Percentiles rank a stretch among this genome's conserved stretches.
phyloP scores from a whole-genome alignment of 2,797 vertebrate species.

The Poeciliopsis presidionis region DNA sequence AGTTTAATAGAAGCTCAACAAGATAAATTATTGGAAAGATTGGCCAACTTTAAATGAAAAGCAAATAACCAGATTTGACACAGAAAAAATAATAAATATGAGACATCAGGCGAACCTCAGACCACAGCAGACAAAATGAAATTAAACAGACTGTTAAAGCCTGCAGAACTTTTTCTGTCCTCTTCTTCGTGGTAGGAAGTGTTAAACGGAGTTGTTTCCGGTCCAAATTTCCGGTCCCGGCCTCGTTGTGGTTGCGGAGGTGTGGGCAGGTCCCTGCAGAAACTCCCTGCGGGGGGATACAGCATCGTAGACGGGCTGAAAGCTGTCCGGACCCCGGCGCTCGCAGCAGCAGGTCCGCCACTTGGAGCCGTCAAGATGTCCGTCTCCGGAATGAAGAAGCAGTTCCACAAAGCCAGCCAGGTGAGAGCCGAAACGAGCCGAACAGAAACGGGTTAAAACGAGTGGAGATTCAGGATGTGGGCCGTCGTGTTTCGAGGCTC shows the following conservation, averaged over 20 bases:
- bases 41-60: background rate
- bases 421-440: constrained; percentile 65
- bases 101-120: background rate
- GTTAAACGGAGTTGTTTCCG: background rate
- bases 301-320: constrained; percentile 29
- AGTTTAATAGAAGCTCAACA: background rate
- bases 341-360: background rate
- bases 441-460: background rate
- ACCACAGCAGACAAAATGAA: background rate
- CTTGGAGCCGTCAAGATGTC: constrained; percentile 78
- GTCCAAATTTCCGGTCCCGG: background rate
- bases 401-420: constrained; percentile 94
- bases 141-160: background rate
- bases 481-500: background rate
- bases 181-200: background rate
- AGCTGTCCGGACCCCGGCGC: background rate
- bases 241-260: constrained; percentile 1
- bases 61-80: background rate
- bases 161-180: background rate
- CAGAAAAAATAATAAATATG: background rate
- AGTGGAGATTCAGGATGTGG: background rate
- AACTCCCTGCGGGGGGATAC: constrained; percentile 14
- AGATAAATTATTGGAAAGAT: background rate
- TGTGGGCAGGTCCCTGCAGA: background rate
- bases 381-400: constrained; percentile 91